phyloP scores from a whole-genome alignment of 37 sponge, comb jelly and placozoan species.

The Haliclona indistincta region DNA sequence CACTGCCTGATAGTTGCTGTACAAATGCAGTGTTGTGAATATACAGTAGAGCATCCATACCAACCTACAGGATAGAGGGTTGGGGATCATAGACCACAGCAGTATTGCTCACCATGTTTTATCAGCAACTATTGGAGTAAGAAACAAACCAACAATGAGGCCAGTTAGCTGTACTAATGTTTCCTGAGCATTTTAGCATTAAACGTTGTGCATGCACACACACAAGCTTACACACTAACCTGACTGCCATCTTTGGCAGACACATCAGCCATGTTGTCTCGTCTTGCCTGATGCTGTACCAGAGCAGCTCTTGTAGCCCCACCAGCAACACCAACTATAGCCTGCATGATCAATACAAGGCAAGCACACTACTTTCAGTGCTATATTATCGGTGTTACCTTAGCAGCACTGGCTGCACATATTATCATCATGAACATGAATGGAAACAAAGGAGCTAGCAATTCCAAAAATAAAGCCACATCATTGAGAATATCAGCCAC shows the following conservation, averaged over 20 bases:
- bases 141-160: constrained; percentile 60
- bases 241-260: constrained; percentile 98
- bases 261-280: constrained; percentile 97
- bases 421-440: constrained; percentile 66
- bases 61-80: constrained; percentile 30
- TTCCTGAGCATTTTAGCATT: constrained; percentile 42
- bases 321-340: constrained; percentile 93
- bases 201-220: neutral
- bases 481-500: constrained; percentile 96
- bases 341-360: constrained; percentile 27
- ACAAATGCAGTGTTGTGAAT: constrained; percentile 79
- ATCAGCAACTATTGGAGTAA: constrained; percentile 69
- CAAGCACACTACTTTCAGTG: neutral
- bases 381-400: constrained; percentile 42
- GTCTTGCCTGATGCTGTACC: constrained; percentile 90
- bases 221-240: constrained; percentile 25
- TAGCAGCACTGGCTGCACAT: constrained; percentile 74
- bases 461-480: constrained; percentile 80
- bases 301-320: constrained; percentile 94
- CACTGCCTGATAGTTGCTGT: constrained; percentile 90
- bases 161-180: constrained; percentile 83
- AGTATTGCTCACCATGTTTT: constrained; percentile 31
- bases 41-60: constrained; percentile 79
- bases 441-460: constrained; percentile 85
- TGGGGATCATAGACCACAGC: neutral